A percentile compares a stretch with the other conserved stretches of the same genome.
These are phyloP conservation scores for Hylyphantes graminicola DNA, from an alignment of 1,140 invertebrate genomes.

Conservation along the genomic window DNA sequence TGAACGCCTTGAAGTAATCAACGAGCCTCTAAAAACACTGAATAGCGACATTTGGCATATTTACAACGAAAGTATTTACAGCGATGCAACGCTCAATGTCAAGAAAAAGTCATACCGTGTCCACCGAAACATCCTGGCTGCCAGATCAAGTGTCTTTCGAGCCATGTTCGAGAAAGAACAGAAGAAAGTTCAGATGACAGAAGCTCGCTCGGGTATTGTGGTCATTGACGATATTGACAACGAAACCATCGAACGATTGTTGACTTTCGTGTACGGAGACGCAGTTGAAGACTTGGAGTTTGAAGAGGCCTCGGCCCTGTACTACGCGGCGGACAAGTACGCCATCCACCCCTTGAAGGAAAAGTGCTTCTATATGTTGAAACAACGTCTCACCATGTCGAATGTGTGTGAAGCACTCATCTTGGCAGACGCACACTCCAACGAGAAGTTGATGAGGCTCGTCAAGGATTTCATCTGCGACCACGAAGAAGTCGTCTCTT, in stretches of 20 bases:
- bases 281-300: conserved; percentile 1
- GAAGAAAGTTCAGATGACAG: neutral
- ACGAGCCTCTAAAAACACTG: no score
- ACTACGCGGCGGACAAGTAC: conserved; percentile 6
- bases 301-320: neutral
- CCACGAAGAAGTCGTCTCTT: no score
- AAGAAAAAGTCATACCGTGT: neutral
- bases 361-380: neutral
- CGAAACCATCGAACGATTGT: neutral
- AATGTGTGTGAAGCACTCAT: neutral
- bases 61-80: neutral
- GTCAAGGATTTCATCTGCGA: neutral
- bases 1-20: no score
- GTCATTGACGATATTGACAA: neutral
- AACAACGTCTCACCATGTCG: neutral
- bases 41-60: neutral
- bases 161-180: neutral
- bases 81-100: neutral
- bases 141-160: neutral
- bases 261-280: neutral
- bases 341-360: neutral
- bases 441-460: neutral
- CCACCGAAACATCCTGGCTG: neutral
- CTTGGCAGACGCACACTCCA: neutral
- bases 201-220: neutral